Base-by-base conservation (phyloP, 2,797 vertebrate genomes). In the Decapterus maruadsi region DNA sequence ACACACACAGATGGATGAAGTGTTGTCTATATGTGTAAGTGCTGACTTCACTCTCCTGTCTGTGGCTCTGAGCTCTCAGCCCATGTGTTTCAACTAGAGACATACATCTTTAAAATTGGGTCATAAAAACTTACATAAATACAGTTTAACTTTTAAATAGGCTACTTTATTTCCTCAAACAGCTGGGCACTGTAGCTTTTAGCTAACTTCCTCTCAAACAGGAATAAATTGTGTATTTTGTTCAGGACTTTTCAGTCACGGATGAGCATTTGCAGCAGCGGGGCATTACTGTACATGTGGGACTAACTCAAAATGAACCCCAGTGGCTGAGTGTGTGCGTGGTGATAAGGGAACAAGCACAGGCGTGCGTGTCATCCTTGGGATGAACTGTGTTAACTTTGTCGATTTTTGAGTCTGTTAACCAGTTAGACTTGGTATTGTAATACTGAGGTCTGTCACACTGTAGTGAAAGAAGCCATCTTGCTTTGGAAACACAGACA, bases 91-190 rank as follows among this genome's bases (percentile, higher is more conserved):
- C 45, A 54, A 38, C 20, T 9, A 64, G 66, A 46, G 29, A 63
- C 8, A 60, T 60, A 53, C 48, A 74, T 72, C 38, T 75, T 74
- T 70, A 7, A 65, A 57, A 68, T 0, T 38, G 50, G 43, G 38
- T 68, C 26, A 61, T 68, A 63, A 58, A 81, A 62, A 71, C 11
- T 12, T 53, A 22, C 50, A 53, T 53, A 31, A 56, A 56, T 34
- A 56, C n/a, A 29, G 31, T 79, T 58, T 59, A 1, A 68, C 38
- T 80, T 75, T 54, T 43, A 64, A 80, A 71, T 56, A 57, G 51
- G 19, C 50, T 48, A 34, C 50, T 73, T 64, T 67, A 77, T 80
- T 73, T 51, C 31, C 31, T 38, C 56, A 45, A 66, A 70, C 60
- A 74, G 46, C 46, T 34, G 60, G 26, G 20, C 54, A 42, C 42